A percentile compares a stretch with the other conserved stretches of the same genome.
phyloP scores from a whole-genome alignment of 2,113 vertebrate genomes.

The Nycticryphes semicollaris region DNA sequence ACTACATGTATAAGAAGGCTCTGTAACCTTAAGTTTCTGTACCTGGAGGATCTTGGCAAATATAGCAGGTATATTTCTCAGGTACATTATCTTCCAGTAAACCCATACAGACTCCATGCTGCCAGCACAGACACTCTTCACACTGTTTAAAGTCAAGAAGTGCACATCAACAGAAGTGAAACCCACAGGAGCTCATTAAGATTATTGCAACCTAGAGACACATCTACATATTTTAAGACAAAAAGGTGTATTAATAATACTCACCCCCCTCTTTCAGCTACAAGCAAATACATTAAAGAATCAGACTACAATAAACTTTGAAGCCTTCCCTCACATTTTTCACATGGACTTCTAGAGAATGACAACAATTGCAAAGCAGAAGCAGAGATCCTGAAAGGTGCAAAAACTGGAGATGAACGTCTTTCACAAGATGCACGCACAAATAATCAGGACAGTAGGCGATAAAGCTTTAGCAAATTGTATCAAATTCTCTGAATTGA shows the following conservation, averaged over 20 bases:
- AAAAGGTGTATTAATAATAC: not conserved
- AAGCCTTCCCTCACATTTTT: not conserved
- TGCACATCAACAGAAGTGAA: constrained; percentile 2
- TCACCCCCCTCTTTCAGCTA: not conserved
- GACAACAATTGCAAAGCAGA: not conserved
- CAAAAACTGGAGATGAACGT: not conserved
- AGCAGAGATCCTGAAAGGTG: not conserved
- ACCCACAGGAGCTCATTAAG: not conserved
- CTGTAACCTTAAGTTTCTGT: constrained; percentile 54
- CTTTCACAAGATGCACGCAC: not conserved
- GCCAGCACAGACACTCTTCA: constrained; percentile 96
- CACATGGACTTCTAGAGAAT: not conserved
- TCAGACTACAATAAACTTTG: not conserved
- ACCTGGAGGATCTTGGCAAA: constrained; percentile 95
- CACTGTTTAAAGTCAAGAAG: constrained; percentile 79
- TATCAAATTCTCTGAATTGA: not conserved
- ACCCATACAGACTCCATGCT: constrained; percentile 98
- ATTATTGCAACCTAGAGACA: not conserved
- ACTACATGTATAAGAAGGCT: not conserved
- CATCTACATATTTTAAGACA: not conserved
- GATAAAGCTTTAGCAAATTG: not conserved
- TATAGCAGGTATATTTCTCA: constrained; percentile 92
- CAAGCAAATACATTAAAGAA: not conserved
- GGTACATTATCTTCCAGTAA: constrained; percentile 94
- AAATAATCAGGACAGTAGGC: not conserved